Percentiles rank a stretch among this genome's conserved stretches.
These are phyloP conservation scores for Oscheius sp. DNA, from an alignment of 2,888 invertebrate genomes.

Conservation along the genomic window DNA sequence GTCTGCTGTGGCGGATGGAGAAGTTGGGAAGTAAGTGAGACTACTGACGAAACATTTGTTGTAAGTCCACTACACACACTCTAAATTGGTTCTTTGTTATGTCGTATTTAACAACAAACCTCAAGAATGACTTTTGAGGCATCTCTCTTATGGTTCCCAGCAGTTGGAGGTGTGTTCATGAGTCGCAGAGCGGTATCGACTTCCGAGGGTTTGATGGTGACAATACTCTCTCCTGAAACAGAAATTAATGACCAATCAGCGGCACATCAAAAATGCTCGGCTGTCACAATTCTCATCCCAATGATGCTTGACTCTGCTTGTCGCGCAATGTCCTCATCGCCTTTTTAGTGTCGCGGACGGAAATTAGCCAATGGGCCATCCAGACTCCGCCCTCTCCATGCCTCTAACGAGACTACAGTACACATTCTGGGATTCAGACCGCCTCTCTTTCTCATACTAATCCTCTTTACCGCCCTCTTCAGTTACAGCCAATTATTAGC, in stretches of 20 bases:
- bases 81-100: conserved; percentile 26
- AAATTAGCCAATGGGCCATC: conserved; percentile 37
- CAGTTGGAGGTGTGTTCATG: conserved; percentile 19
- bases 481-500: background rate
- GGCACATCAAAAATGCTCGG: conserved; percentile 17
- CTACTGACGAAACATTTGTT: conserved; percentile 20
- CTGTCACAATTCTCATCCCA: background rate
- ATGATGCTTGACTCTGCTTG: background rate
- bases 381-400: conserved; percentile 10
- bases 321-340: conserved; percentile 11
- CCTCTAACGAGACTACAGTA: conserved; percentile 18
- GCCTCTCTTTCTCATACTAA: conserved; percentile 13
- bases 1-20: conserved; percentile 33
- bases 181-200: conserved; percentile 39
- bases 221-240: conserved; percentile 23
- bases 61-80: conserved; percentile 46
- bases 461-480: background rate
- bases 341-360: background rate
- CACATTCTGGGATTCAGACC: conserved; percentile 5
- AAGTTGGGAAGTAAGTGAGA: conserved; percentile 30
- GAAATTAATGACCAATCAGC: conserved; percentile 2
- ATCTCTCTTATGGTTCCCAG: conserved; percentile 34
- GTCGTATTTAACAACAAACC: conserved; percentile 3
- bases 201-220: conserved; percentile 16
- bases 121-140: conserved; percentile 33